These are phyloP conservation scores for Cebus imitator DNA, from an alignment of 2,113 vertebrate species.

Conservation along the genomic window DNA sequence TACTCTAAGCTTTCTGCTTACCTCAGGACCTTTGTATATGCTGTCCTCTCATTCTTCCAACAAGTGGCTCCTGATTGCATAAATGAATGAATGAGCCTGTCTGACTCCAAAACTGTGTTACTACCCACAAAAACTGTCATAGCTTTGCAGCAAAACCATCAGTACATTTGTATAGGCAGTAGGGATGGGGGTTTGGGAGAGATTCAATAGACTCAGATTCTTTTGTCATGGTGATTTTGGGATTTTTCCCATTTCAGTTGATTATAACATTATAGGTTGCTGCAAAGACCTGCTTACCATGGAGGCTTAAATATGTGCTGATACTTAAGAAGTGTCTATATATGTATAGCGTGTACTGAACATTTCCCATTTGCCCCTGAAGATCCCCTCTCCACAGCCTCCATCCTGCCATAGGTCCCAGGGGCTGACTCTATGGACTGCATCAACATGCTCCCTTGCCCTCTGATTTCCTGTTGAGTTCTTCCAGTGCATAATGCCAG, in stretches of 20 bases:
- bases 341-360: neutral
- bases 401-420: no score
- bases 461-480: neutral
- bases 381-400: neutral
- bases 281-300: neutral
- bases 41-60: neutral
- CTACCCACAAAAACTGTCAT: neutral
- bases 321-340: neutral
- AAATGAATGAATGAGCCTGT: neutral
- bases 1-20: neutral
- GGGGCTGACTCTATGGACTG: neutral
- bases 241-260: neutral
- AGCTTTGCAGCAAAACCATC: neutral
- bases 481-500: neutral
- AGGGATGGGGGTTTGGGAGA: neutral
- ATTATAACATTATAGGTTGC: neutral
- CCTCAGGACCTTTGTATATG: neutral
- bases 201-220: neutral
- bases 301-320: neutral
- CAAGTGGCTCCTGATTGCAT: neutral
- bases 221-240: neutral
- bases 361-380: neutral
- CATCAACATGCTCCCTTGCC: neutral
- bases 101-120: neutral
- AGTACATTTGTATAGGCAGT: neutral